Percentiles rank a stretch among this genome's conserved stretches.
These are phyloP conservation scores for Aythya baeri DNA, from an alignment of 2,113 vertebrate genomes.

Conservation along the genomic window DNA sequence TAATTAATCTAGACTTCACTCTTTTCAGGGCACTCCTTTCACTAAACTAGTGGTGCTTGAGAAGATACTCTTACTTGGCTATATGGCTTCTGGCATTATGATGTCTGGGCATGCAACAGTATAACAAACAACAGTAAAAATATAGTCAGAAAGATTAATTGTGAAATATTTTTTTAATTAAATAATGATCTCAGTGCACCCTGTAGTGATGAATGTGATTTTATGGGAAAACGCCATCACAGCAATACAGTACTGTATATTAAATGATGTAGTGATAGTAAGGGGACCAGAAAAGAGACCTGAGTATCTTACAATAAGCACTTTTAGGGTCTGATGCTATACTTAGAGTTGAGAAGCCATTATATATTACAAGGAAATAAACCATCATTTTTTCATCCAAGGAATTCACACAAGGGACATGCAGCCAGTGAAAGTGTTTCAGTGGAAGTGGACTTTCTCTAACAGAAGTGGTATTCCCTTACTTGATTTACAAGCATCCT, in stretches of 20 bases:
- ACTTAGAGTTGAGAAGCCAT: background rate
- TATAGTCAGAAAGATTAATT: background rate
- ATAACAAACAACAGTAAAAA: background rate
- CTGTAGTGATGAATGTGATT: background rate
- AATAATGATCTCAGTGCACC: background rate
- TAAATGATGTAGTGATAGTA: background rate
- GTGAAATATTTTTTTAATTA: background rate
- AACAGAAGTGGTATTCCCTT: background rate
- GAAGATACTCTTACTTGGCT: background rate
- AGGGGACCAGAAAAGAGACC: background rate
- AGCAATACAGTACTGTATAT: background rate
- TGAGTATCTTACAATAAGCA: background rate
- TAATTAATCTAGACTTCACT: background rate
- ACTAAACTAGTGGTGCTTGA: background rate
- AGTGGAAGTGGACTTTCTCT: background rate
- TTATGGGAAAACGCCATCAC: background rate
- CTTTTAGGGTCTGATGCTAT: background rate
- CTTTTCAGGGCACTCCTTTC: background rate
- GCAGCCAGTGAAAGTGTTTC: background rate
- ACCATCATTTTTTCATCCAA: background rate
- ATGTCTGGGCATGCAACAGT: background rate
- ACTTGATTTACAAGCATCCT: background rate
- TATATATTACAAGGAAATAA: background rate
- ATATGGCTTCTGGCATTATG: background rate
- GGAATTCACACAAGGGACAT: background rate